Evolutionary conservation across 1,140 invertebrate species (phyloP), one percentile per base, ranked within the genome.

Genomic region (Bombus fervidus): DNA sequence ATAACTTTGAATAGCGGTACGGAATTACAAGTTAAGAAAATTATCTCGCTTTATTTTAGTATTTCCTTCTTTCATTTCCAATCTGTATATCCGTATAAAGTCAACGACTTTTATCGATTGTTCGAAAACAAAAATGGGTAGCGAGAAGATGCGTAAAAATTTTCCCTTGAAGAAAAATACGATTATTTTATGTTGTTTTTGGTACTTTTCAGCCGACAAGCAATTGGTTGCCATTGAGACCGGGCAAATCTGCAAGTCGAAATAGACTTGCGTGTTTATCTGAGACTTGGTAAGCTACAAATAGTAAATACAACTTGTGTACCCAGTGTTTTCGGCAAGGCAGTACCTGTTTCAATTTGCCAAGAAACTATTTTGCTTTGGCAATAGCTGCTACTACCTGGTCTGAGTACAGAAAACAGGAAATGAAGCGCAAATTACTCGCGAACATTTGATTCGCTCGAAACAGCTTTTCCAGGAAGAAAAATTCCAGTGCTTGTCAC

Each of bases 341-440:
- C 28, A 8, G 62, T 57, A 43, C 43, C 81, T 39, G 74, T 77
- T 83, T 81, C 73, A 83, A 83, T 83, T 83, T 83, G 72, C 74
- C 43, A 69, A 77, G 81, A 31, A 66, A 83, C 34, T 74, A 73
- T 74, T 82, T 74, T 73, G 22, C 80, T 53, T 81, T 72, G 68
- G 47, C 43, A 28, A 31, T 28, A 34, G 28, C 25, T 41, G 37
- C 22, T 81, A 9, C 28, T 73, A 25, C 72, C 39, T 64, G n/a
- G 43, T 28, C 34, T 25, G 1, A 12, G 25, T 18, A 34, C 9
- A 13, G 41, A 41, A 47, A 82, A 62, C 72, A 66, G 72, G 39
- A 83, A 83, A 76, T 76, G 57, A 75, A 66, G 71, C n/a, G 57
- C 41, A 62, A 76, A 83, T 74, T 66, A 43, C 71, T n/a, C 6